Percentiles rank a stretch among this genome's conserved stretches.
Conservation (phyloP, 2,113 vertebrate genomes). For the Muntiacus muntjak region DNA sequence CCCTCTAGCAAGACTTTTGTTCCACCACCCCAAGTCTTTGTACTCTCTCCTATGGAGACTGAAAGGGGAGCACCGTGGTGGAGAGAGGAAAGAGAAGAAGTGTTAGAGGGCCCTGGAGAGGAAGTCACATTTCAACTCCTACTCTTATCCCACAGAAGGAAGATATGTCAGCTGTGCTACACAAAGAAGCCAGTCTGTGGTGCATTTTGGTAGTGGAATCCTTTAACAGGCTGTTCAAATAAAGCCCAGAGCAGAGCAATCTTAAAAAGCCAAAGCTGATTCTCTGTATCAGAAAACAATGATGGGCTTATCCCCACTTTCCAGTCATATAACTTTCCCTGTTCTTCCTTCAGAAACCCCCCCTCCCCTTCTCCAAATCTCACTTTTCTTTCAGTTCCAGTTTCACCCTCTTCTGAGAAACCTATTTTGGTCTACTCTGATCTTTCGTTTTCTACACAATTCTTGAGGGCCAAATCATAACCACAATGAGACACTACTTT, state of each 20-base stretch:
- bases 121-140: background rate
- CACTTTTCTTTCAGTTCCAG: conserved; percentile 14
- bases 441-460: background rate
- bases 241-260: background rate
- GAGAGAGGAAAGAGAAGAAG: background rate
- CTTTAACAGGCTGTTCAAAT: background rate
- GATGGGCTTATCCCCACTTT: background rate
- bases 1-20: background rate
- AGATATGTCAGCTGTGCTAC: background rate
- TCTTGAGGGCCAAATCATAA: conserved; percentile 34
- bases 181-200: background rate
- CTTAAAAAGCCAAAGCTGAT: background rate
- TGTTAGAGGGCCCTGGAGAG: background rate
- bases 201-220: background rate
- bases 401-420: conserved; percentile 34
- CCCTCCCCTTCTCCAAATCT: background rate
- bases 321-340: background rate
- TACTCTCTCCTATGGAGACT: background rate
- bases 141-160: background rate
- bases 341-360: background rate
- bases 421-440: background rate
- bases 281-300: conserved; percentile 29
- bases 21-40: background rate
- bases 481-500: conserved; percentile 4
- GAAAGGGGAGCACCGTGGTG: background rate